Evolutionary conservation across 2,888 invertebrate genomes (phyloP).

Genomic region (Philonicus albiceps): DNA sequence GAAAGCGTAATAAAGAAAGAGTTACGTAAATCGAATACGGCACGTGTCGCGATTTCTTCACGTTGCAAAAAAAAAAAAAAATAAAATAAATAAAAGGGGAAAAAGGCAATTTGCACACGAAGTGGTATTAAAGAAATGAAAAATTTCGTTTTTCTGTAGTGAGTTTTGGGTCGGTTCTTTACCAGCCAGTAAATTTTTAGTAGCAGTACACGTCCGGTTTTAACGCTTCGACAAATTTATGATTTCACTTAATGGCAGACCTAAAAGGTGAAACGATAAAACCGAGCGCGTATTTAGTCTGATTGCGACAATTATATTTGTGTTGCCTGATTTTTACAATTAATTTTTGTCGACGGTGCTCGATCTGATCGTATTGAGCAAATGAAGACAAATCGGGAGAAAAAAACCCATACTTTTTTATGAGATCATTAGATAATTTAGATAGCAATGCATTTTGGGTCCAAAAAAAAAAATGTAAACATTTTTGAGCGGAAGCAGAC

Average conservation of each 20-base stretch:
- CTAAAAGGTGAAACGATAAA: background rate
- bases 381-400: background rate
- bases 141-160: background rate
- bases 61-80: background rate
- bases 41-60: background rate
- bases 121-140: background rate
- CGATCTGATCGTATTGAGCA: background rate
- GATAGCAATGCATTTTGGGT: background rate
- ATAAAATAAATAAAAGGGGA: too few relatives aligned
- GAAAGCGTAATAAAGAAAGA: background rate
- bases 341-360: background rate
- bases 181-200: background rate
- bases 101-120: background rate
- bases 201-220: background rate
- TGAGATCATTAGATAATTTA: background rate
- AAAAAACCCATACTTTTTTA: background rate
- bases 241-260: slow-evolving; percentile 11
- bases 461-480: background rate
- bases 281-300: background rate
- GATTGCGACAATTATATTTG: background rate
- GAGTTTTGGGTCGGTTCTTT: background rate
- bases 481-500: background rate
- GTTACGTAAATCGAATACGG: background rate
- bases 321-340: background rate
- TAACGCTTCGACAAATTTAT: slow-evolving; percentile 10